Evolutionary conservation across 1,140 invertebrate genomes (phyloP).

Genomic region (Zophobas morio): DNA sequence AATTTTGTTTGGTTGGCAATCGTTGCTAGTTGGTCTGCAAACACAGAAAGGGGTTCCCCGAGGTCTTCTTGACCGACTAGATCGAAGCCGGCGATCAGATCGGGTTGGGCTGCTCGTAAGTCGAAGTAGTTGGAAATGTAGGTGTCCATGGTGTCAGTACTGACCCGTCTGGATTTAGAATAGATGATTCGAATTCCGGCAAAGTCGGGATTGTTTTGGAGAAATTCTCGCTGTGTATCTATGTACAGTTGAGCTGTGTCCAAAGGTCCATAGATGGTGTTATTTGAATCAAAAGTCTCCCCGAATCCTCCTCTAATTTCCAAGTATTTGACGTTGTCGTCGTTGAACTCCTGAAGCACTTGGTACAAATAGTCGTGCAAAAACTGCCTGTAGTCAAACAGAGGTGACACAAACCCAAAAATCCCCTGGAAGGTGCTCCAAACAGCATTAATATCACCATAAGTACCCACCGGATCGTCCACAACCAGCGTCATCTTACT

Average conservation of each 20-base stretch:
- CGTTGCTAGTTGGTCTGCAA: constrained; percentile 71
- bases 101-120: constrained; percentile 67
- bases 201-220: constrained; percentile 73
- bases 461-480: constrained; percentile 72
- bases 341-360: constrained; percentile 76
- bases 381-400: constrained; percentile 78
- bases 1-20: constrained; percentile 70
- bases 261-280: constrained; percentile 64
- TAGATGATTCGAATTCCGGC: constrained; percentile 76
- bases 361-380: constrained; percentile 80
- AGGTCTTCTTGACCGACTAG: constrained; percentile 82
- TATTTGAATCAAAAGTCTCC: constrained; percentile 69
- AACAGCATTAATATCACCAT: constrained; percentile 74
- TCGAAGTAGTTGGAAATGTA: constrained; percentile 67
- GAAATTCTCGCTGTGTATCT: constrained; percentile 68
- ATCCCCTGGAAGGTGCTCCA: constrained; percentile 79
- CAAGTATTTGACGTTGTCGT: constrained; percentile 84
- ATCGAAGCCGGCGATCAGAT: constrained; percentile 81
- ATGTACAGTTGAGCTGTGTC: constrained; percentile 69
- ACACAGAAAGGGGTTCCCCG: constrained; percentile 74
- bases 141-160: constrained; percentile 56
- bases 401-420: constrained; percentile 73
- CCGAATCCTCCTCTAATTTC: constrained; percentile 72
- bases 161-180: constrained; percentile 68
- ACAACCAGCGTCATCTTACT: constrained; percentile 74